Base-by-base conservation (phyloP, 2,113 vertebrate genomes). In the Lophius piscatorius region DNA sequence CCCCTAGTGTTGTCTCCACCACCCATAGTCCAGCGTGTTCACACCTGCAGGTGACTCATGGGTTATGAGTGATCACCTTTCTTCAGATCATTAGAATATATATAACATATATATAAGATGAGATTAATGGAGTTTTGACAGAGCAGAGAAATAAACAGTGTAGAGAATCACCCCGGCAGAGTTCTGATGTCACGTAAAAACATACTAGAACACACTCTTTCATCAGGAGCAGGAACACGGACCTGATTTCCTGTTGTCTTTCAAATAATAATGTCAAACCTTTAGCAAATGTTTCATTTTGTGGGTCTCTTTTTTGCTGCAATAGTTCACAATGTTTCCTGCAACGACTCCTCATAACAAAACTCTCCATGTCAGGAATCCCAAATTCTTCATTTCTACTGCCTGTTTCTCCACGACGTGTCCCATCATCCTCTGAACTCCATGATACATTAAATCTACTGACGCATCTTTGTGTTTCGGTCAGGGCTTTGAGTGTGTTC, bases 1-100 rank as follows among this genome's bases (percentile, higher is more conserved):
- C 89, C 85, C 78, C 91, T 91, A 69, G 83, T 89, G 90, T 56
- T 57, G 6, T 22, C n/a, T 35, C 6, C 18, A 12, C 36, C 8
- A 18, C 12, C 40, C 33, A 26, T 23, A n/a, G 9, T 11, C 6
- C 14, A 29, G 16, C 42, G 23, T 60, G 49, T 67, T 66, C 41
- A 61, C 54, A 80, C 76, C 42, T 58, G 6, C 4, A 2, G 33
- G 11, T 21, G 9, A 45, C 9, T 45, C 46, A 4, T 39, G n/a
- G 18, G 21, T 36, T 29, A 7, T 50, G 13, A 9, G 12, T 23
- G 2, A 47, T 12, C 21, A 22, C 9, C 29, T 31, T 31, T 10
- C 9, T 31, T 1, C 2, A 16, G 1, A 20, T 31, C 23, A 4
- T 1, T 28, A 4, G 14, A 9, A 18, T 6, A 28, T 2, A n/a